Percentiles rank a stretch among this genome's conserved stretches.
These are phyloP conservation scores for Macquaria ambigua DNA, from an alignment of 2,113 vertebrate species.

Conservation along the genomic window DNA sequence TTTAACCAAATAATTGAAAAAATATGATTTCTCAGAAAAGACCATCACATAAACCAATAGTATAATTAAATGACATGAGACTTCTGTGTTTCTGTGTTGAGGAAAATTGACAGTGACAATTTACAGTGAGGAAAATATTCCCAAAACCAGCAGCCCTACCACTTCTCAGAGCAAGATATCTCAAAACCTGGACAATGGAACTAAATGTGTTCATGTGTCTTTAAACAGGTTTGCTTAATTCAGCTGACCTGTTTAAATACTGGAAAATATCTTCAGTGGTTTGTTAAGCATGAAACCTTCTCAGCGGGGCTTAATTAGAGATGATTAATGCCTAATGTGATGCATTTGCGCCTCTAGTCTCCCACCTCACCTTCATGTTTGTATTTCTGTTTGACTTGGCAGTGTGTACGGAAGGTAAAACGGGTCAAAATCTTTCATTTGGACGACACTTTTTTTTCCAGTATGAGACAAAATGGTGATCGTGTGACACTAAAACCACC, in stretches of 20 bases:
- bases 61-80: too few relatives aligned
- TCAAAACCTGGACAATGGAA: not conserved
- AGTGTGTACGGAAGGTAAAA: not conserved
- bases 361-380: constrained; percentile 20
- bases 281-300: constrained; percentile 24
- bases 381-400: constrained; percentile 11
- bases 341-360: constrained; percentile 5
- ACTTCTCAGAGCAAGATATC: not conserved
- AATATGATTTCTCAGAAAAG: too few relatives aligned
- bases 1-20: too few relatives aligned
- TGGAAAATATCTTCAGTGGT: not conserved
- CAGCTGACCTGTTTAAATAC: constrained; percentile 16
- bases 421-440: not conserved
- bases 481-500: not conserved
- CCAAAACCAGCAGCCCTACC: too few relatives aligned
- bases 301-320: constrained; percentile 29
- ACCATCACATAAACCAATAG: too few relatives aligned
- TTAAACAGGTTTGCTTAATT: not conserved
- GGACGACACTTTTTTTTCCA: not conserved
- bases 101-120: too few relatives aligned
- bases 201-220: not conserved
- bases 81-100: too few relatives aligned
- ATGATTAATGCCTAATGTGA: constrained; percentile 40
- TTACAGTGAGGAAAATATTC: too few relatives aligned
- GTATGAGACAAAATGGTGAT: not conserved